Evolutionary conservation across 2,113 vertebrate genomes (phyloP).

Genomic region (Lichenostomus cassidix): DNA sequence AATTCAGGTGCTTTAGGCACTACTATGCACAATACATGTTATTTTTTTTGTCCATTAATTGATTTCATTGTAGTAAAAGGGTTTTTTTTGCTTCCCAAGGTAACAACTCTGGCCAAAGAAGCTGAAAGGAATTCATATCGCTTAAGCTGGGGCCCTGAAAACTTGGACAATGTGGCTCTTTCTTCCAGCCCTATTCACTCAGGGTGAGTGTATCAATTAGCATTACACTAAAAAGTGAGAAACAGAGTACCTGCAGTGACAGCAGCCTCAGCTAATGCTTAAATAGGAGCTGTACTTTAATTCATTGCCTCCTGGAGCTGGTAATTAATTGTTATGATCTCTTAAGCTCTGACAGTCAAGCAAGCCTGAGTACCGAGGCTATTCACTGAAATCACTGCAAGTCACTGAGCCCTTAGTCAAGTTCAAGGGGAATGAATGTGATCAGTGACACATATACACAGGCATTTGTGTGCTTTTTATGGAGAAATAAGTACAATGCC

Average conservation of each 20-base stretch:
- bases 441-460: background rate
- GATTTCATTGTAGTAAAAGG: background rate
- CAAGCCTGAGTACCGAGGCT: background rate
- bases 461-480: background rate
- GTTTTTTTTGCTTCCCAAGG: conserved; percentile 68
- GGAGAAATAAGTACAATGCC: background rate
- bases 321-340: background rate
- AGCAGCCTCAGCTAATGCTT: conserved; percentile 26
- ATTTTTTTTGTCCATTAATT: background rate
- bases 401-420: background rate
- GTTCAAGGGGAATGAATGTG: background rate
- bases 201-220: conserved; percentile 81
- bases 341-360: background rate
- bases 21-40: background rate
- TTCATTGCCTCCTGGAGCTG: conserved; percentile 4
- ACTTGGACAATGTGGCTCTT: conserved; percentile 94
- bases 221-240: background rate
- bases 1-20: background rate
- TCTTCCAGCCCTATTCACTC: conserved; percentile 95
- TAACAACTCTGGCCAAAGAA: conserved; percentile 82
- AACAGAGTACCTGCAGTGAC: conserved; percentile 8
- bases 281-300: conserved; percentile 4
- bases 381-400: background rate
- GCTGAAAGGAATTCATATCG: conserved; percentile 87
- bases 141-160: conserved; percentile 90